A percentile compares a stretch with the other conserved stretches of the same genome.
phyloP scores from a whole-genome alignment of 2,113 vertebrate genomes.

The Tor tambroides region DNA sequence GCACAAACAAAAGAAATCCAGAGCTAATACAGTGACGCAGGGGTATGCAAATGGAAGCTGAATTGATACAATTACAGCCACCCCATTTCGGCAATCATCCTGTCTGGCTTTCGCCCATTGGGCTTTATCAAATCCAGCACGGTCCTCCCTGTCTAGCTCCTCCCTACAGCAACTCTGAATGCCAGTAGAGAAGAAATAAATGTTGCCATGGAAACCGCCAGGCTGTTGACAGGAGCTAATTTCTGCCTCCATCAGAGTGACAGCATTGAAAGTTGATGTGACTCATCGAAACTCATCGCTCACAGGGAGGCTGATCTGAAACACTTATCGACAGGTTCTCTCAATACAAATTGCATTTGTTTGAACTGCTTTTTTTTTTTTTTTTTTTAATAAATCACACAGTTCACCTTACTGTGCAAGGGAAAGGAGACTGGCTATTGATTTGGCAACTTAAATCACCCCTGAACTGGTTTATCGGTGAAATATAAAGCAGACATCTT shows the following conservation, averaged over 20 bases:
- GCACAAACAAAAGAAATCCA: slow-evolving; percentile 30
- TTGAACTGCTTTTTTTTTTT: background rate
- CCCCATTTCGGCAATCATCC: slow-evolving; percentile 15
- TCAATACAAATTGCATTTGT: background rate
- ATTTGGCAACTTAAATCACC: slow-evolving; percentile 34
- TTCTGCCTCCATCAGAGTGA: slow-evolving; percentile 45
- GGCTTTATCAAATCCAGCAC: slow-evolving; percentile 31
- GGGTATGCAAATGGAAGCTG: slow-evolving; percentile 9
- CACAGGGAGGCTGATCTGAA: background rate
- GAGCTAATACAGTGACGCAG: background rate
- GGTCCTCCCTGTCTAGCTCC: slow-evolving; percentile 35
- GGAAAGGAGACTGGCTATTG: background rate
- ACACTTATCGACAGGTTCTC: slow-evolving; percentile 26
- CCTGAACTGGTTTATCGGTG: slow-evolving; percentile 10
- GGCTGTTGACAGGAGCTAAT: slow-evolving; percentile 57
- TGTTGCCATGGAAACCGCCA: slow-evolving; percentile 55
- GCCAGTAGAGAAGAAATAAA: slow-evolving; percentile 44
- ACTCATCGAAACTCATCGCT: slow-evolving; percentile 35
- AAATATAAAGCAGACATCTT: background rate
- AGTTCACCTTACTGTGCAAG: slow-evolving; percentile 20
- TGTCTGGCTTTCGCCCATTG: slow-evolving; percentile 4
- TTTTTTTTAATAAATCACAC: background rate
- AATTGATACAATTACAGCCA: slow-evolving; percentile 28
- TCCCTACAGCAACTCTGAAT: slow-evolving; percentile 35
- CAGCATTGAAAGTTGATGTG: slow-evolving; percentile 49